These are phyloP conservation scores for Asobara japonica DNA, from an alignment of 1,140 invertebrate species.

Conservation along the genomic window DNA sequence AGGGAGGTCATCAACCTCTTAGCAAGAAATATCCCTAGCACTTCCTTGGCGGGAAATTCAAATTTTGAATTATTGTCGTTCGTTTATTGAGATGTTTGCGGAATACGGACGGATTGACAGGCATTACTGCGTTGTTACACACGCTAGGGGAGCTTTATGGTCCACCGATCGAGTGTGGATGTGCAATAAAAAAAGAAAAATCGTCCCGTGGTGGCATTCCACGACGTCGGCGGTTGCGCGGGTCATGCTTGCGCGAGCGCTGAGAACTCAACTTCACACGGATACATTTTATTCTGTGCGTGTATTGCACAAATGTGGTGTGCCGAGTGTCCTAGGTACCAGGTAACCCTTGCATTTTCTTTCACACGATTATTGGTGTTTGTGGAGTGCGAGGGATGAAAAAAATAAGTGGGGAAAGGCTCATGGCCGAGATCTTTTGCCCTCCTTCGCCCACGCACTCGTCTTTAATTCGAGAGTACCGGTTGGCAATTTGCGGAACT, in stretches of 20 bases:
- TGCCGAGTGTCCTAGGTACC: not conserved
- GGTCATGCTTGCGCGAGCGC: conserved; percentile 42
- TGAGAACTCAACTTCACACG: conserved; percentile 30
- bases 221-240: conserved; percentile 33
- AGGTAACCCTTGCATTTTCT: not conserved
- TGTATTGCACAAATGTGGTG: not conserved
- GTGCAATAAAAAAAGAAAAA: conserved; percentile 10
- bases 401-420: not conserved
- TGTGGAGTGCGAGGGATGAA: not conserved
- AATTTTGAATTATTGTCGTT: no score
- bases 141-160: not conserved
- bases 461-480: not conserved
- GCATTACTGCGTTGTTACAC: not conserved
- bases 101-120: no score
- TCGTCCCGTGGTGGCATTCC: conserved; percentile 31
- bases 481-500: not conserved
- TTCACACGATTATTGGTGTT: not conserved
- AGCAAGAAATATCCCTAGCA: no score
- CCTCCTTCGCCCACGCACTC: conserved; percentile 10
- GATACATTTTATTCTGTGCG: not conserved
- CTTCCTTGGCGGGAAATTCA: no score
- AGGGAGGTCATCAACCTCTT: no score
- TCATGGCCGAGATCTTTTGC: not conserved
- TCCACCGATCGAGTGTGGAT: not conserved
- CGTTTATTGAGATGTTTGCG: no score